phyloP scores from a whole-genome alignment of 2,888 invertebrate genomes.

The Branchipolynoe longqiensis region DNA sequence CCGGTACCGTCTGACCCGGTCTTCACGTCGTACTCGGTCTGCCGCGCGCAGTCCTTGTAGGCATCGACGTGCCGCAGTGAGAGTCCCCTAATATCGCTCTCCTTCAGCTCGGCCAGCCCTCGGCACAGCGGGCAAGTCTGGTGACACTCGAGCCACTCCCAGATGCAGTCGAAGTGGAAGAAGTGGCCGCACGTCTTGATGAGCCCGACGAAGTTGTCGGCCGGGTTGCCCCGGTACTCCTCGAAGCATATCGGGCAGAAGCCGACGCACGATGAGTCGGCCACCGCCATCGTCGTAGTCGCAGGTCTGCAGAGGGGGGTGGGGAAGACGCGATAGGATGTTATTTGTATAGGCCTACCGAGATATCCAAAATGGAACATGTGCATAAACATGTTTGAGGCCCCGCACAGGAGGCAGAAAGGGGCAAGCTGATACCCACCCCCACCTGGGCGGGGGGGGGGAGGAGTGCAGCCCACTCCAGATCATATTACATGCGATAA shows the following conservation, averaged over 20 bases:
- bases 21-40: background rate
- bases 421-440: no score
- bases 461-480: no score
- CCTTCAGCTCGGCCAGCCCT: slow-evolving; percentile 15
- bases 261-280: slow-evolving; percentile 20
- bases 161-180: slow-evolving; percentile 61
- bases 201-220: slow-evolving; percentile 41
- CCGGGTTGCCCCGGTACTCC: slow-evolving; percentile 60
- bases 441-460: no score
- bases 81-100: slow-evolving; percentile 51
- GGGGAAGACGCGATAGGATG: no score
- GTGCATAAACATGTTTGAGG: no score
- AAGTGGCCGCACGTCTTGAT: slow-evolving; percentile 60
- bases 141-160: slow-evolving; percentile 59
- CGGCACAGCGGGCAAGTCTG: slow-evolving; percentile 59
- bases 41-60: slow-evolving; percentile 4
- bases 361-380: no score
- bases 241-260: slow-evolving; percentile 61
- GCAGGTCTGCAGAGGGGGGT: no score
- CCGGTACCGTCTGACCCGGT: background rate
- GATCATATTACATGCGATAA: no score
- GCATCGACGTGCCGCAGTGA: slow-evolving; percentile 29
- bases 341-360: no score
- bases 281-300: no score
- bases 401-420: no score